These are phyloP conservation scores for Camponotus pennsylvanicus DNA, from an alignment of 1,140 invertebrate genomes.

Conservation along the genomic window DNA sequence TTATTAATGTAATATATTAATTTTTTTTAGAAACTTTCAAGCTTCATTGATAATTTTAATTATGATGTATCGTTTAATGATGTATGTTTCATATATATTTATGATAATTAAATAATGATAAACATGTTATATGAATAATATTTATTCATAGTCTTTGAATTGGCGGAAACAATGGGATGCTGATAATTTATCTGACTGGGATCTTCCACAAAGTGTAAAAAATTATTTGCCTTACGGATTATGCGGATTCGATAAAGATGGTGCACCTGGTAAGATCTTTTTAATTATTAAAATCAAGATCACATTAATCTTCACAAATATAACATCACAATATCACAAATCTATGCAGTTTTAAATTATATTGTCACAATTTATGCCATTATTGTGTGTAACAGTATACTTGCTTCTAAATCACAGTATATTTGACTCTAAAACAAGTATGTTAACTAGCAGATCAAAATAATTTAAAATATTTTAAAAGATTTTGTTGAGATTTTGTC, in stretches of 20 bases:
- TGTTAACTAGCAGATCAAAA: background rate
- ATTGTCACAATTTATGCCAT: background rate
- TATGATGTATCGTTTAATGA: background rate
- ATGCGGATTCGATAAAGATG: slow-evolving; percentile 93
- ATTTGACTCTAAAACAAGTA: background rate
- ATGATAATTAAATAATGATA: background rate
- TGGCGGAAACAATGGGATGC: slow-evolving; percentile 93
- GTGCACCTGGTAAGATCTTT: slow-evolving; percentile 89
- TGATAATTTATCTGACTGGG: slow-evolving; percentile 90
- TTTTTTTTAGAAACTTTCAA: background rate
- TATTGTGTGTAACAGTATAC: background rate
- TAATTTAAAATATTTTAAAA: too few species aligned
- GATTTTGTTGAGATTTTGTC: too few species aligned
- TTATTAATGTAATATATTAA: background rate
- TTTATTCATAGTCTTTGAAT: slow-evolving; percentile 89
- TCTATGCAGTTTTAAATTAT: background rate
- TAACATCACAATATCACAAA: background rate
- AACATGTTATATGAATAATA: background rate
- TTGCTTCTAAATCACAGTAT: too few species aligned
- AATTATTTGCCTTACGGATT: slow-evolving; percentile 92
- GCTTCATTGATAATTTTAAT: slow-evolving; percentile 10
- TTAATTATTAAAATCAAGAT: background rate
- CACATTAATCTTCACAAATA: background rate
- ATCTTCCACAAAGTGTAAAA: slow-evolving; percentile 90
- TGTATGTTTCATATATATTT: background rate